Evolutionary conservation across 2,888 invertebrate species (phyloP).

Genomic region (Podabrus alpinus): DNA sequence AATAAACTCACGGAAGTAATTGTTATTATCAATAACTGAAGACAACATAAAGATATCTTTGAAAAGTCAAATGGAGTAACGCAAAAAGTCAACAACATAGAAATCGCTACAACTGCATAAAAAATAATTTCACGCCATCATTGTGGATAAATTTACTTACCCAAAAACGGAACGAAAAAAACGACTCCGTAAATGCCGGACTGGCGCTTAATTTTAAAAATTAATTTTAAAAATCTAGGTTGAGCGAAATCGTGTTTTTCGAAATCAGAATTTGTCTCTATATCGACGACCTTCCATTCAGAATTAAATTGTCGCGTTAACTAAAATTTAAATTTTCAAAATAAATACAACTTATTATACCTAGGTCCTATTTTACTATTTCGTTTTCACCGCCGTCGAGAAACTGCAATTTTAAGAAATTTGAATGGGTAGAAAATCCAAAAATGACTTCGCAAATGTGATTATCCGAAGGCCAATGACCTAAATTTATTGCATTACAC

Average conservation of each 20-base stretch:
- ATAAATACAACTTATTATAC: background rate
- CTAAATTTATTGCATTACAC: constrained; percentile 48
- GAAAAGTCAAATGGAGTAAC: constrained; percentile 46
- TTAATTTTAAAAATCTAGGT: constrained; percentile 37
- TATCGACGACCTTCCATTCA: constrained; percentile 31
- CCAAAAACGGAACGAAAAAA: constrained; percentile 48
- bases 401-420: constrained; percentile 37
- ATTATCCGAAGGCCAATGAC: constrained; percentile 54
- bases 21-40: constrained; percentile 45
- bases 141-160: constrained; percentile 35
- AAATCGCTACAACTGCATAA: constrained; percentile 43
- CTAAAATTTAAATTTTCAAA: constrained; percentile 6
- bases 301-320: constrained; percentile 11
- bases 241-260: constrained; percentile 15
- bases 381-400: constrained; percentile 38
- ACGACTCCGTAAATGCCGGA: constrained; percentile 43
- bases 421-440: constrained; percentile 48
- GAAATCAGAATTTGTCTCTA: constrained; percentile 17
- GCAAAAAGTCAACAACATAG: constrained; percentile 50
- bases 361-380: constrained; percentile 33
- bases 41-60: constrained; percentile 47
- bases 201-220: constrained; percentile 42
- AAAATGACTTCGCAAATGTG: constrained; percentile 52
- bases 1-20: constrained; percentile 44
- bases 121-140: background rate